Percentiles rank a stretch among this genome's conserved stretches.
Conservation (phyloP, 2,888 invertebrate genomes). For the Agrotis segetum region DNA sequence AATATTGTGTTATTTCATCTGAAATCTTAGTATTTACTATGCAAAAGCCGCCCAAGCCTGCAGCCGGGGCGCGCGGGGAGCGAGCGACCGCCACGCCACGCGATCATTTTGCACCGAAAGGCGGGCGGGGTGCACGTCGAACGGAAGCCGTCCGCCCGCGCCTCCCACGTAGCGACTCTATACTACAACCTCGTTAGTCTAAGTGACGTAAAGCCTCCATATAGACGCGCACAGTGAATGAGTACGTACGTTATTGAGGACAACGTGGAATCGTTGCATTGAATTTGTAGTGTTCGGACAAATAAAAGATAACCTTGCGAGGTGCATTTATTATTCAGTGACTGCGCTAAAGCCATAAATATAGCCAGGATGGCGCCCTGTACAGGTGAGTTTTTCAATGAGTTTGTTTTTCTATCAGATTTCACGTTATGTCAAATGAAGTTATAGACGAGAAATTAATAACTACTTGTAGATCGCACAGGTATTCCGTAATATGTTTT, state of each 20-base stretch:
- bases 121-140: slow-evolving; percentile 84
- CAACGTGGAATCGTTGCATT: slow-evolving; percentile 69
- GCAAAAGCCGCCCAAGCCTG: slow-evolving; percentile 75
- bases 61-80: slow-evolving; percentile 75
- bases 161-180: slow-evolving; percentile 70
- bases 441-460: not conserved
- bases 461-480: slow-evolving; percentile 23
- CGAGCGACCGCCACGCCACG: slow-evolving; percentile 84
- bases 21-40: slow-evolving; percentile 74
- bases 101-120: slow-evolving; percentile 85
- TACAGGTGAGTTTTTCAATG: slow-evolving; percentile 81
- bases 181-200: slow-evolving; percentile 85
- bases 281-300: slow-evolving; percentile 71
- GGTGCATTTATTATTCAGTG: slow-evolving; percentile 89
- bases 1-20: slow-evolving; percentile 69
- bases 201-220: slow-evolving; percentile 84
- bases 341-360: slow-evolving; percentile 78
- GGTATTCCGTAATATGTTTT: not conserved
- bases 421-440: slow-evolving; percentile 11
- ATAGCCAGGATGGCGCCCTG: slow-evolving; percentile 88
- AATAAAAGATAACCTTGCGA: slow-evolving; percentile 81
- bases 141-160: slow-evolving; percentile 65
- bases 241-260: slow-evolving; percentile 65
- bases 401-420: slow-evolving; percentile 38
- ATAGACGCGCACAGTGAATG: slow-evolving; percentile 73